Percentiles rank a stretch among this genome's conserved stretches.
Conservation (phyloP, 2,797 vertebrate species). For the Sciaenops ocellatus region DNA sequence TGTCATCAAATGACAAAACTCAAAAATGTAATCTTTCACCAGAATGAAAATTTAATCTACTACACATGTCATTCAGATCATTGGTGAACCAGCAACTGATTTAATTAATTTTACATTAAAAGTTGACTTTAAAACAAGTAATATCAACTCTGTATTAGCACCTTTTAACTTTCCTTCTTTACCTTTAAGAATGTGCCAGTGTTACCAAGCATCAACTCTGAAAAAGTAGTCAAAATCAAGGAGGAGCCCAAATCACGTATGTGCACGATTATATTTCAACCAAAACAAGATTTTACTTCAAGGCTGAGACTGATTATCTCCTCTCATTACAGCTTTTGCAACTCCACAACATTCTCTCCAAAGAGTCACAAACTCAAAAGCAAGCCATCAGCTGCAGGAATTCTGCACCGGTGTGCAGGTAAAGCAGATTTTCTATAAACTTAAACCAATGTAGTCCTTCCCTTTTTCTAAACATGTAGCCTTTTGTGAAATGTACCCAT, state of each 20-base stretch:
- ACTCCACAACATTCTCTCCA: neutral
- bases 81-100: too few relatives aligned
- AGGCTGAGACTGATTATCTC: neutral
- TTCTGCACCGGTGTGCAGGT: slow-evolving; percentile 4
- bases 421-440: neutral
- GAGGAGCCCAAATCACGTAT: slow-evolving; percentile 5
- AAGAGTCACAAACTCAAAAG: neutral
- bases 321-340: neutral
- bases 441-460: neutral
- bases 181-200: too few relatives aligned
- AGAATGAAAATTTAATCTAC: too few relatives aligned
- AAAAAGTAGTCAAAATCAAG: neutral
- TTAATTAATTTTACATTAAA: too few relatives aligned
- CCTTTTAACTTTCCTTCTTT: too few relatives aligned
- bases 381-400: neutral
- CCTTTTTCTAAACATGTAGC: neutral
- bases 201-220: neutral
- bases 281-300: neutral
- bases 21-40: too few relatives aligned
- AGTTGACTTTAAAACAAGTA: too few relatives aligned
- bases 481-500: neutral
- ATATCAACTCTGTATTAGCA: too few relatives aligned
- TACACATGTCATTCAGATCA: too few relatives aligned
- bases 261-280: neutral
- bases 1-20: too few relatives aligned